Evolutionary conservation across 2,797 vertebrate species (phyloP).

Genomic region (Poecilia velifera): DNA sequence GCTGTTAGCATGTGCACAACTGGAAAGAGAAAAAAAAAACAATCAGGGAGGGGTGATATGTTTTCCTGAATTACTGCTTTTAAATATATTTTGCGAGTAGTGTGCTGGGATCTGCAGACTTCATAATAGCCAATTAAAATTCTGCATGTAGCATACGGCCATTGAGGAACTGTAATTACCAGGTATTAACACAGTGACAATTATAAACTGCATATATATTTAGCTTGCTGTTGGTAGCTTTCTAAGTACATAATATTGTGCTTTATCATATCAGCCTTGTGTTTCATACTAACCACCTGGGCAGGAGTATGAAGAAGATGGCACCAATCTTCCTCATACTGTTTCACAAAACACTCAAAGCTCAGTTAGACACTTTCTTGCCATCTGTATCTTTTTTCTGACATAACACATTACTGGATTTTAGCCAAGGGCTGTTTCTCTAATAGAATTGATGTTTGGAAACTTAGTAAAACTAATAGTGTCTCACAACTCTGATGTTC

Average conservation of each 20-base stretch:
- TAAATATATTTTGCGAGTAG: background rate
- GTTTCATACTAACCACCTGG: background rate
- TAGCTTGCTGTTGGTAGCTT: background rate
- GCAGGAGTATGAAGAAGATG: no score
- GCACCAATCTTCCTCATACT: no score
- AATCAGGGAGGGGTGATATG: background rate
- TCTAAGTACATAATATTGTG: background rate
- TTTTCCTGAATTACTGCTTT: background rate
- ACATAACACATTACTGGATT: no score
- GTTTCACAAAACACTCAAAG: no score
- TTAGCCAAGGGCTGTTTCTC: no score
- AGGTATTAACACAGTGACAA: background rate
- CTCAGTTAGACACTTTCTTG: no score
- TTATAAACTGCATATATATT: background rate
- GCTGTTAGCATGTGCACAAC: conserved; percentile 82
- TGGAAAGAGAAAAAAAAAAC: conserved; percentile 15
- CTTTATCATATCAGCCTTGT: background rate
- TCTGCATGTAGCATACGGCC: background rate
- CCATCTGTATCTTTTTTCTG: no score
- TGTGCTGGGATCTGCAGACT: background rate
- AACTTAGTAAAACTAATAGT: no score
- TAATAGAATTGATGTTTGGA: no score
- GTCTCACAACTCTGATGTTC: no score
- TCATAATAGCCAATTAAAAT: background rate
- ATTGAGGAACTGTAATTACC: background rate